Percentiles rank a stretch among this genome's conserved stretches.
Evolutionary conservation across 2,888 invertebrate species (phyloP).

Genomic region (Teleogryllus oceanicus): DNA sequence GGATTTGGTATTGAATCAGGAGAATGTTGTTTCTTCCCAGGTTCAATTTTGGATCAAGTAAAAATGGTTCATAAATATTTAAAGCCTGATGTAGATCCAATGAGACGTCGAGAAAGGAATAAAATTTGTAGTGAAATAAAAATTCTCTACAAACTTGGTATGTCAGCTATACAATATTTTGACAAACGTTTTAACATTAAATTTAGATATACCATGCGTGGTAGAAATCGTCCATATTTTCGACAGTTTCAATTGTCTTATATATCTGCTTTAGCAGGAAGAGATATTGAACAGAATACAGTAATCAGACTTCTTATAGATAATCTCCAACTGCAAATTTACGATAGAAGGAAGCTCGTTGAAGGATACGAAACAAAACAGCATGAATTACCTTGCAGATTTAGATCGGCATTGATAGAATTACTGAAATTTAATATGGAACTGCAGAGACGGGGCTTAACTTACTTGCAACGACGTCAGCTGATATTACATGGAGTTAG

Average conservation of each 20-base stretch:
- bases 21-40: background rate
- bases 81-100: background rate
- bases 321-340: background rate
- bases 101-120: background rate
- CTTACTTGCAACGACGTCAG: background rate
- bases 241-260: background rate
- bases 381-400: conserved; percentile 5
- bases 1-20: background rate
- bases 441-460: background rate
- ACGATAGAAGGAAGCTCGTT: background rate
- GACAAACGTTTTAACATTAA: background rate
- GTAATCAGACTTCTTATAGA: background rate
- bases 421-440: background rate
- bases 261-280: background rate
- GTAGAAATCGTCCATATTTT: background rate
- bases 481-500: too few relatives aligned
- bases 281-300: background rate
- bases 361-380: background rate
- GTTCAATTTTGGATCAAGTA: background rate
- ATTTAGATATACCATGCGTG: background rate
- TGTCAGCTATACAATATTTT: background rate
- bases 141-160: background rate
- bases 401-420: background rate
- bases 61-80: background rate
- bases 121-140: background rate